phyloP scores from a whole-genome alignment of 1,140 invertebrate genomes.

The Ips typographus region DNA sequence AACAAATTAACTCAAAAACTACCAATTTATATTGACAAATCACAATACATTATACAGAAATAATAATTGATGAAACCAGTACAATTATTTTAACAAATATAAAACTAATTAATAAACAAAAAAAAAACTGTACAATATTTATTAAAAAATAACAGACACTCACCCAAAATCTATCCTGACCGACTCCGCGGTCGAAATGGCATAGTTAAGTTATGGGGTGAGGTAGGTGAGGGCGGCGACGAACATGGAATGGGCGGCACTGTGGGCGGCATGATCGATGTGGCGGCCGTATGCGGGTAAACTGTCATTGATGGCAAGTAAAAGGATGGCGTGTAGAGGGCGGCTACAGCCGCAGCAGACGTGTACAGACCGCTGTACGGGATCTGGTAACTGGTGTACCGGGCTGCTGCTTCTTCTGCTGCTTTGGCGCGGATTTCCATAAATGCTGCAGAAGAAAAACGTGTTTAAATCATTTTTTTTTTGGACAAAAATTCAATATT shows the following conservation, averaged over 20 bases:
- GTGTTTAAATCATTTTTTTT: neutral
- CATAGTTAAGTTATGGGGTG: constrained; percentile 33
- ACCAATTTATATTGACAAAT: no score
- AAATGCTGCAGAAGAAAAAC: constrained; percentile 33
- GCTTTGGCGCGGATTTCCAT: constrained; percentile 41
- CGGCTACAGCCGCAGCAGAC: constrained; percentile 37
- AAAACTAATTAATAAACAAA: no score
- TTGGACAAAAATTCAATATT: neutral
- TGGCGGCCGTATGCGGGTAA: constrained; percentile 33
- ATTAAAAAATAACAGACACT: neutral
- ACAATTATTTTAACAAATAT: no score
- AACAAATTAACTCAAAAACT: no score
- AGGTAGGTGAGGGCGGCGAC: constrained; percentile 25
- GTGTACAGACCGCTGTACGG: constrained; percentile 39
- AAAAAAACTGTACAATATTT: no score
- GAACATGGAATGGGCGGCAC: constrained; percentile 33
- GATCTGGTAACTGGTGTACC: constrained; percentile 40
- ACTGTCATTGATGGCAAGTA: constrained; percentile 40
- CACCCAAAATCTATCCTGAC: constrained; percentile 41
- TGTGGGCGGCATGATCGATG: constrained; percentile 26
- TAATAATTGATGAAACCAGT: no score
- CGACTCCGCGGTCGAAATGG: constrained; percentile 37
- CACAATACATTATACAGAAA: no score
- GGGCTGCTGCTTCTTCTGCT: constrained; percentile 37
- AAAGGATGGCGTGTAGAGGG: constrained; percentile 37